These are phyloP conservation scores for Syngnathoides biaculeatus DNA, from an alignment of 2,113 vertebrate species.

Conservation along the genomic window DNA sequence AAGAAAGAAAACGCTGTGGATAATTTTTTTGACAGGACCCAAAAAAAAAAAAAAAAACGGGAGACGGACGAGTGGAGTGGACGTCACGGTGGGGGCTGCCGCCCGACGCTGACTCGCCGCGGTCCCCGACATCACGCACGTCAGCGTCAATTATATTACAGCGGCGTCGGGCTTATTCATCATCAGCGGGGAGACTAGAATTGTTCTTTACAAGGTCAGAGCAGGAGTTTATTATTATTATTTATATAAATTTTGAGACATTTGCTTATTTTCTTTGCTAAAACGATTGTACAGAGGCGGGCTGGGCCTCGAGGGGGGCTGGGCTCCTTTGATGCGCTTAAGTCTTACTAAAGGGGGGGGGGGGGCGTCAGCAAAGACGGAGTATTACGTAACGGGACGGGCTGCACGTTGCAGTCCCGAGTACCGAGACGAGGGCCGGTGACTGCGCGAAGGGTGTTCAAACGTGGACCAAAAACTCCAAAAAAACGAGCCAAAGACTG, in stretches of 20 bases:
- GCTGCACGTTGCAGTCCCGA: not conserved
- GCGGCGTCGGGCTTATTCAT: conserved; percentile 47
- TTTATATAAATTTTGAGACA: conserved; percentile 53
- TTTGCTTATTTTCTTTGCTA: conserved; percentile 58
- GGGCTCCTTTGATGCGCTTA: conserved; percentile 55
- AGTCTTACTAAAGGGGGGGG: conserved; percentile 13
- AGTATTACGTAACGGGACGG: not conserved
- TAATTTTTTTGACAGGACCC: conserved; percentile 60
- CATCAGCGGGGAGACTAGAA: conserved; percentile 54
- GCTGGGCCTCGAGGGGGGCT: conserved; percentile 28
- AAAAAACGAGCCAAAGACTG: too few species aligned
- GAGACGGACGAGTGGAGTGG: conserved; percentile 27
- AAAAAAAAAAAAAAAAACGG: too few species aligned
- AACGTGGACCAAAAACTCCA: not conserved
- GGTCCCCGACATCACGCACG: conserved; percentile 47
- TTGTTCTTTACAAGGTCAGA: conserved; percentile 68
- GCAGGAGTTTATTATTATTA: conserved; percentile 24
- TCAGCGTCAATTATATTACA: conserved; percentile 55
- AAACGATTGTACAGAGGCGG: conserved; percentile 42
- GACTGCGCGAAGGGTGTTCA: not conserved
- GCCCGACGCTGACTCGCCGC: conserved; percentile 31
- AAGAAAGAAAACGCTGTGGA: conserved; percentile 41
- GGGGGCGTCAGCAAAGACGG: not conserved
- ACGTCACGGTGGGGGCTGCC: conserved; percentile 41
- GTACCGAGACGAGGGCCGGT: not conserved